Evolutionary conservation across 2,888 invertebrate species (phyloP), one percentile per base, ranked within the genome.

Genomic region (Lithophane socia): DNA sequence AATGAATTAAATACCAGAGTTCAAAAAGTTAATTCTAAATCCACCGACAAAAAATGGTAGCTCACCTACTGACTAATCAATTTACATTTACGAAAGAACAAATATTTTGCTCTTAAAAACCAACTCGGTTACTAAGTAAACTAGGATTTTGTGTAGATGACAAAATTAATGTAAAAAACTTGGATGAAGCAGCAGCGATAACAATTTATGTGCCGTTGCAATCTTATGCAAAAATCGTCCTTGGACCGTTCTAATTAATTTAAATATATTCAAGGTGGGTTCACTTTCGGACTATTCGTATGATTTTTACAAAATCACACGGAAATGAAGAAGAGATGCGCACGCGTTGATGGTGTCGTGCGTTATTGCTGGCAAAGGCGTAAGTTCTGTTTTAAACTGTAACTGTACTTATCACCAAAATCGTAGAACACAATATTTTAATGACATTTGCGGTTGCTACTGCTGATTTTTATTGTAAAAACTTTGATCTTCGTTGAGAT

Each of bases 141-240:
- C 81, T 82, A 79, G 81, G 73, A 83, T 75, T 80, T 37, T 61
- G 49, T 52, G 67, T 74, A 70, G 80, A 75, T 84, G 82, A 85
- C 84, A 84, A 87, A 61, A 77, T 77, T n/a, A 72, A 86, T 85
- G 86, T 86, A 84, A 88, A 87, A 88, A 89, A 87, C 72, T 87
- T 85, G 79, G 75, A 86, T 82, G 76, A 76, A 83, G 73, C 85
- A 80, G 85, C 85, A 84, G 84, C 87, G 86, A 87, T 89, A 90
- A 86, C 91, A 92, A 92, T 86, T 86, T 86, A 90, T 91, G 91
- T 93, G 91, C 94, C 92, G 93, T 94, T 93, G 93, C 90, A 89
- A 89, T 87, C 90, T 90, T 94, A 96, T 95, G 94, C 94, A 93
- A 95, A 95, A 93, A 93, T 95, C 95, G 96, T 95, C 96, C 96